Evolutionary conservation across 2,888 invertebrate species (phyloP), one percentile per base, ranked within the genome.

Genomic region (Amphiduros pacificus): DNA sequence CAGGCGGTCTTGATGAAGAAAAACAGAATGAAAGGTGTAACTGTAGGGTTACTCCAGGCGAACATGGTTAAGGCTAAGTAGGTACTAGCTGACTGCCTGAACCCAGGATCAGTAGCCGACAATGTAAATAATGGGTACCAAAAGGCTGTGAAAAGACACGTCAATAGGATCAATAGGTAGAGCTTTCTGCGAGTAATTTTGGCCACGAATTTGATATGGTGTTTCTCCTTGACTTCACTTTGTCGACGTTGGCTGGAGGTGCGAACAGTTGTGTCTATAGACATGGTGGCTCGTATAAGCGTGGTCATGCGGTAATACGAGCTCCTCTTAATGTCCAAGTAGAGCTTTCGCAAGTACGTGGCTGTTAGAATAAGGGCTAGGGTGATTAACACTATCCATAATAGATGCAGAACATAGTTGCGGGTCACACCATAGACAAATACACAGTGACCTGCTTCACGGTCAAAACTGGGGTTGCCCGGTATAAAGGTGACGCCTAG

Each of bases 51-150:
- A 49, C 76, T 71, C 78, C 80, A 81, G 4, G 81, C 78, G 5
- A 80, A 63, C 32, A 81, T 74, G 27, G 79, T 81, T 55, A 80
- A 63, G 26, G 72, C 61, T 86, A 77, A 74, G 68, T 81, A 82
- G 32, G 74, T 61, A 20, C 70, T 64, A 17, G 73, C 68, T 5
- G 77, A 72, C 31, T 73, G 72, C 41, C 67, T 62, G 66, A 76
- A 77, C 32, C 73, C 66, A 1, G 80, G 77, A 67, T 84, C 82
- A 22, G 79, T 69, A 66, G 93, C 85, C 1, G 92, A 93, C 72
- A 93, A 90, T 71, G 93, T 87, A 84, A 93, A 94, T 67, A 94
- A 85, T 17, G 93, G 94, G 66, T 93, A 92, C 93, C 94, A 94
- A 84, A 93, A 93, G 57, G 93, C 85, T 49, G 92, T 87, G 82